A percentile compares a stretch with the other conserved stretches of the same genome.
Evolutionary conservation across 2,888 invertebrate species (phyloP).

Genomic region (Chloroclysta siterata): DNA sequence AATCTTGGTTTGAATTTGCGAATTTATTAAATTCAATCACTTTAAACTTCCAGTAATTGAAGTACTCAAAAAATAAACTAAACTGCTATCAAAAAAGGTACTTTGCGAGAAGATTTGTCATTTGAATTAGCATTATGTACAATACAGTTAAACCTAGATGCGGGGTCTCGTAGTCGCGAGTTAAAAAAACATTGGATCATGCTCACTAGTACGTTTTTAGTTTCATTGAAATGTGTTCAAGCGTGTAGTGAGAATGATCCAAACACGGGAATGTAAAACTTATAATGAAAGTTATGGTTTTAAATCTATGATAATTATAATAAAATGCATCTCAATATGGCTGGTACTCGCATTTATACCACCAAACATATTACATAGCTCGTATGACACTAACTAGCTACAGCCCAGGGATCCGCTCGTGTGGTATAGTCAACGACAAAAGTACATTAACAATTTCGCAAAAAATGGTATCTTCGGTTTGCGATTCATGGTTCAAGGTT

Average conservation of each 20-base stretch:
- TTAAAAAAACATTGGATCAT: constrained; percentile 11
- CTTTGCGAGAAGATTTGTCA: constrained; percentile 60
- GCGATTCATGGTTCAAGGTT: too few relatives aligned
- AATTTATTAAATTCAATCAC: constrained; percentile 85
- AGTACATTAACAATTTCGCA: too few relatives aligned
- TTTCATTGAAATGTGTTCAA: not conserved
- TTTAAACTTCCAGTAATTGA: constrained; percentile 78
- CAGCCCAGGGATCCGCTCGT: too few relatives aligned
- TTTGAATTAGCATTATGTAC: constrained; percentile 63
- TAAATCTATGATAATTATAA: constrained; percentile 28
- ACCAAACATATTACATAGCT: constrained; percentile 5
- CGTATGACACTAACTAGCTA: not conserved
- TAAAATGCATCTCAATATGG: constrained; percentile 41
- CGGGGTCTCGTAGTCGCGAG: constrained; percentile 31
- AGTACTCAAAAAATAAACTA: constrained; percentile 74
- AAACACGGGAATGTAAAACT: constrained; percentile 65
- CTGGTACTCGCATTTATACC: constrained; percentile 26
- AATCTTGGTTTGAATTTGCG: constrained; percentile 64
- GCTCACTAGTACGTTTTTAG: not conserved
- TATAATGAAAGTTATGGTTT: constrained; percentile 30
- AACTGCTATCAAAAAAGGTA: constrained; percentile 70
- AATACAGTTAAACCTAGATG: constrained; percentile 58
- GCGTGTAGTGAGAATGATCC: constrained; percentile 40
- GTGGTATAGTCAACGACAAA: too few relatives aligned
- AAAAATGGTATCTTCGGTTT: too few relatives aligned